Conservation (phyloP, 2,113 vertebrate species). For the Catharus fuscescens region DNA sequence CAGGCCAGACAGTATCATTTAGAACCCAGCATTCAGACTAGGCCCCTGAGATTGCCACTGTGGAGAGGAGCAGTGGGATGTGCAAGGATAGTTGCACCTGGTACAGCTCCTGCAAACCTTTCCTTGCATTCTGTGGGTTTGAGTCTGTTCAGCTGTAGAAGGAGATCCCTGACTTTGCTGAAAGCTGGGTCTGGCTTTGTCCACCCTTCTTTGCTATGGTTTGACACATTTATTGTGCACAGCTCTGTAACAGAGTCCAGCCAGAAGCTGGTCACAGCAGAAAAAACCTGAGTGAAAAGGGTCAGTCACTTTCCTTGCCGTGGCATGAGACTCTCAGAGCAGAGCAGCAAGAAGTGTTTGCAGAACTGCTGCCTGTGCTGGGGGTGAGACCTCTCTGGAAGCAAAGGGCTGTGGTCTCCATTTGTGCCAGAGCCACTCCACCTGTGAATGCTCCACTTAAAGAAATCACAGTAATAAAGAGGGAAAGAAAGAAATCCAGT, state of each 20-base stretch:
- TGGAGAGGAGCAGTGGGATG: neutral
- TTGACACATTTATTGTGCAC: neutral
- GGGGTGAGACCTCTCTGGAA: neutral
- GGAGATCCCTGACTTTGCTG: neutral
- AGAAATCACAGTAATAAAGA: neutral
- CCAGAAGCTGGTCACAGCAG: neutral
- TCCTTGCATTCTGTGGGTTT: neutral
- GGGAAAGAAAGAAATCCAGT: neutral
- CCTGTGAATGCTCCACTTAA: neutral
- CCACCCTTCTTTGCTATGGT: neutral
- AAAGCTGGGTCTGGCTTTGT: neutral
- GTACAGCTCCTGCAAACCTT: neutral
- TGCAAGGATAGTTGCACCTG: neutral
- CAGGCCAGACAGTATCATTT: neutral
- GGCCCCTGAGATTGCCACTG: neutral
- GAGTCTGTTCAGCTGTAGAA: neutral
- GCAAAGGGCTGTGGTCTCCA: neutral
- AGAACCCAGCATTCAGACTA: neutral
- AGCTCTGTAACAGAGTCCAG: neutral
- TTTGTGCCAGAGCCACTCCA: neutral
- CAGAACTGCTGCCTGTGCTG: neutral
- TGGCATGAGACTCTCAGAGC: neutral
- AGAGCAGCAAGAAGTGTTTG: neutral
- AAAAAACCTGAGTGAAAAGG: neutral
- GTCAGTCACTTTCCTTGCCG: neutral